Base-by-base conservation (phyloP, 2,113 vertebrate species). In the Notechis scutatus region DNA sequence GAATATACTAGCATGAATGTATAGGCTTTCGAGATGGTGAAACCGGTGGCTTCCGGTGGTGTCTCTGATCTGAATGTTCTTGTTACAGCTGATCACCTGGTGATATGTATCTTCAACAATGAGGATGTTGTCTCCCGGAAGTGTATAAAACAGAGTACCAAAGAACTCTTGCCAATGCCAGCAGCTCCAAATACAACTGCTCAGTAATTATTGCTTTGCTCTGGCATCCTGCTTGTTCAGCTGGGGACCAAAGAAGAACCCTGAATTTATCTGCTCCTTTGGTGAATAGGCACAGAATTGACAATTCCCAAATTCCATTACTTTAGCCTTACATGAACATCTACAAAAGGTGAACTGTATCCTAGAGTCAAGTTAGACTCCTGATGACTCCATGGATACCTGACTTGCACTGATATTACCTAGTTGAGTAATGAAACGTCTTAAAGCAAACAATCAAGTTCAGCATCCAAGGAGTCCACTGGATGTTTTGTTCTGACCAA, bases 21-120 rank as follows among this genome's bases (percentile, higher is more conserved):
- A 4, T 98, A 97, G 12, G 97, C 98, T 87, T 96, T 97, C 93
- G 97, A 97, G 14, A 98, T 97, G 1, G 97, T 97, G 57, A 98
- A 98, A 98, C 94, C 98, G 98, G 54, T 98, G 97, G 94, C 97
- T 98, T 2, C 98, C 97, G 0, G 97, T 97, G 69, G 98, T 98
- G 96, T 98, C 98, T 0, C 97, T 98, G 42, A 98, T 97, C 94
- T 98, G 97, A 1, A 98, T 95, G 95, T 96, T 98, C 95, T 96
- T 97, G 34, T 97, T 97, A 0, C 98, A 98, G 97, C 97, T 97
- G 97, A 98, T 98, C 2, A 97, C 97, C 94, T 98, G 98, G 92
- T 97, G 94, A 95, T 98, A 98, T 0, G 97, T 98, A 1, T 98
- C 98, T 87, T 98, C 98, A 0, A 98, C 93, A 0, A 97, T 98